Evolutionary conservation across 1,140 invertebrate species (phyloP).

Genomic region (Anagrus nilaparvatae): DNA sequence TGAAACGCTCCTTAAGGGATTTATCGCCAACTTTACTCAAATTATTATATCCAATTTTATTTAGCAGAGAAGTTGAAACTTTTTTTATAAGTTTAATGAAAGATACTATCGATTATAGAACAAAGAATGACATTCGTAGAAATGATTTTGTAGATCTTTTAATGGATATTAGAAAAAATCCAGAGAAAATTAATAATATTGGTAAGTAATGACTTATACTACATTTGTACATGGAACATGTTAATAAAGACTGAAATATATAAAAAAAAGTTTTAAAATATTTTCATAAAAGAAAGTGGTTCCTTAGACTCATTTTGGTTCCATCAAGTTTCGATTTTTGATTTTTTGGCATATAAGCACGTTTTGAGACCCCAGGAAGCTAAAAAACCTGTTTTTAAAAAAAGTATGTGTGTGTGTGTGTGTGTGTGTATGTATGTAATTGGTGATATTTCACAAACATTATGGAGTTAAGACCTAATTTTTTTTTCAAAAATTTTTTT

Average conservation of each 20-base stretch:
- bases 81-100: conserved; percentile 40
- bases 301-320: not conserved
- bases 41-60: conserved; percentile 21
- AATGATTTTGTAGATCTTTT: conserved; percentile 48
- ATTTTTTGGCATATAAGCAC: too few species aligned
- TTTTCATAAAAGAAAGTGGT: conserved; percentile 25
- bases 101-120: conserved; percentile 39
- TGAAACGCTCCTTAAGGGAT: conserved; percentile 33
- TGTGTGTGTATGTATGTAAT: too few species aligned
- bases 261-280: too few species aligned
- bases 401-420: too few species aligned
- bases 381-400: too few species aligned
- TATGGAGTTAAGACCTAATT: too few species aligned
- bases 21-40: conserved; percentile 29
- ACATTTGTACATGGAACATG: not conserved
- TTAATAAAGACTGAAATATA: too few species aligned
- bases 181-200: conserved; percentile 21
- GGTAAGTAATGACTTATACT: conserved; percentile 29
- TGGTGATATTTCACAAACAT: too few species aligned
- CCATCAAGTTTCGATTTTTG: too few species aligned
- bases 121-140: conserved; percentile 37
- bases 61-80: conserved; percentile 29
- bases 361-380: too few species aligned
- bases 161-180: conserved; percentile 43
- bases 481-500: too few species aligned